Conservation (phyloP, 1,140 invertebrate genomes). For the Achroia grisella region DNA sequence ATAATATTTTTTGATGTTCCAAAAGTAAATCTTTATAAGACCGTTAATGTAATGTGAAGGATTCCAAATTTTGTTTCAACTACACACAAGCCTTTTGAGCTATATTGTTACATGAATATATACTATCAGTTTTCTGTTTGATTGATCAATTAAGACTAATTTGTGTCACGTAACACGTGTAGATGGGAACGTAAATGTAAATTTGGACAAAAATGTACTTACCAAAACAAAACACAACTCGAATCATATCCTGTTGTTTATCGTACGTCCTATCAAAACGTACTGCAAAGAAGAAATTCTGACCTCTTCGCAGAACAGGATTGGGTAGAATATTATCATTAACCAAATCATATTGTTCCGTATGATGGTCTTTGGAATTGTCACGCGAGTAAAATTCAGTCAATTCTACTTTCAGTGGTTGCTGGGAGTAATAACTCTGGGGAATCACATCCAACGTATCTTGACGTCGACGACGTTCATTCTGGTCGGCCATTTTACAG, state of each 20-base stretch:
- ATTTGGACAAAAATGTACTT: slow-evolving; percentile 15
- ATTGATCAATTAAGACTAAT: too few relatives aligned
- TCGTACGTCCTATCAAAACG: slow-evolving; percentile 73
- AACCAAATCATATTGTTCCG: slow-evolving; percentile 78
- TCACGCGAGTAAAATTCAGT: slow-evolving; percentile 78
- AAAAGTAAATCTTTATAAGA: too few relatives aligned
- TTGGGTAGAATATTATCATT: slow-evolving; percentile 69
- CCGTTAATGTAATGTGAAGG: too few relatives aligned
- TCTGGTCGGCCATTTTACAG: slow-evolving; percentile 67
- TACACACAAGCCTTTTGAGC: too few relatives aligned
- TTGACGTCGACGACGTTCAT: slow-evolving; percentile 67
- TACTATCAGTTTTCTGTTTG: too few relatives aligned
- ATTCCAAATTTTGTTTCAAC: too few relatives aligned
- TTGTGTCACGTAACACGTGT: too few relatives aligned
- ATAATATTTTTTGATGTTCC: too few relatives aligned
- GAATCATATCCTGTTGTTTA: slow-evolving; percentile 69
- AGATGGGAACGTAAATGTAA: too few relatives aligned
- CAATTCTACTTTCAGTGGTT: slow-evolving; percentile 75
- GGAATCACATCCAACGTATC: slow-evolving; percentile 68
- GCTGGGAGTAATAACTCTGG: slow-evolving; percentile 68
- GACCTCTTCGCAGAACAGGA: slow-evolving; percentile 76
- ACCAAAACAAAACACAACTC: slow-evolving; percentile 69
- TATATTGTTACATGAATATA: too few relatives aligned
- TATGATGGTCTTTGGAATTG: slow-evolving; percentile 79
- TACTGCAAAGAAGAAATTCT: slow-evolving; percentile 77